Evolutionary conservation across 2,888 invertebrate species (phyloP).

Genomic region (Alentia gelatinosa): DNA sequence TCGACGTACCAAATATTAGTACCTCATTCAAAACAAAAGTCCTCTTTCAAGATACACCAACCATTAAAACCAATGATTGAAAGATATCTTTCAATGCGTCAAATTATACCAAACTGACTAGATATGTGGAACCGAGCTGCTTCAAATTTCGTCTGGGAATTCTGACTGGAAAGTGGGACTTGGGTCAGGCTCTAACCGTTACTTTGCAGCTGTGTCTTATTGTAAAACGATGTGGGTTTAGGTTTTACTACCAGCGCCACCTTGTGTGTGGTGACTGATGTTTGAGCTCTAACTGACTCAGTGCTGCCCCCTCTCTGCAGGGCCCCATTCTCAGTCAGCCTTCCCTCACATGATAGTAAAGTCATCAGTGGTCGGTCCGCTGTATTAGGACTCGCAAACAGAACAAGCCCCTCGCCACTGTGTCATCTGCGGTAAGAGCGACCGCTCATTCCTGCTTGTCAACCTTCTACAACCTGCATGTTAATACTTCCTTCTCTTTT

Average conservation of each 20-base stretch:
- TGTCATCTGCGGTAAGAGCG: slow-evolving; percentile 41
- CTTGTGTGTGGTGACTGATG: not conserved
- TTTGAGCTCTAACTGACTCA: slow-evolving; percentile 20
- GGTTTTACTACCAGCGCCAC: not conserved
- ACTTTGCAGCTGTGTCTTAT: not conserved
- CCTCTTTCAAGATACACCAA: no score
- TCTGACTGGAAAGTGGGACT: no score
- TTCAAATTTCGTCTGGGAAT: no score
- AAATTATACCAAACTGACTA: no score
- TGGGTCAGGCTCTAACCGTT: not conserved
- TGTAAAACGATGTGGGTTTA: not conserved
- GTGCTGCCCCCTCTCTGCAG: slow-evolving; percentile 40
- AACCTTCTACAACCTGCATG: slow-evolving; percentile 44
- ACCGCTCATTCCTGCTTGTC: slow-evolving; percentile 50
- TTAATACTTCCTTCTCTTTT: slow-evolving; percentile 31
- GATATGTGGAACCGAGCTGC: no score
- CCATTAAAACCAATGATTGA: no score
- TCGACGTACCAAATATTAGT: no score
- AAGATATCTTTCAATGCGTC: no score
- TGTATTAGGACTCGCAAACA: not conserved
- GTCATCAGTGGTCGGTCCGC: not conserved
- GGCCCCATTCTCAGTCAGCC: slow-evolving; percentile 52
- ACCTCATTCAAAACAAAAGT: no score
- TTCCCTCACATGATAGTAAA: slow-evolving; percentile 39
- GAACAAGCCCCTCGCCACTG: not conserved